Evolutionary conservation across 2,797 vertebrate species (phyloP).

Genomic region (Psittacula derbiana): DNA sequence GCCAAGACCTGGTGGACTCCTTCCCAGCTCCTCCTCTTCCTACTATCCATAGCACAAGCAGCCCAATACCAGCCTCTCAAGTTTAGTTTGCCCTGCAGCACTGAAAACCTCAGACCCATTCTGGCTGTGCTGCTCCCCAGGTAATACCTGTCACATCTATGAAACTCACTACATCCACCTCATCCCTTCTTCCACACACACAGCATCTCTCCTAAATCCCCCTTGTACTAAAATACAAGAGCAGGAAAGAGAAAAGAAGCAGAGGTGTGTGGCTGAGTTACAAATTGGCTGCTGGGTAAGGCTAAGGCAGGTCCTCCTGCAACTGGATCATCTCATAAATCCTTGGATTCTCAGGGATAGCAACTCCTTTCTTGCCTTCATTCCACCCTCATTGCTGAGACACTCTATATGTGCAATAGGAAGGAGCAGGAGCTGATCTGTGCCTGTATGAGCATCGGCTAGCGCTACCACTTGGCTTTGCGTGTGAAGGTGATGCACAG

Average conservation of each 20-base stretch:
- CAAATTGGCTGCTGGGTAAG: not conserved
- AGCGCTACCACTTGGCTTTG: not conserved
- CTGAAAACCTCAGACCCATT: not conserved
- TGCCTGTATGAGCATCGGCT: not conserved
- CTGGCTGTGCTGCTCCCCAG: not conserved
- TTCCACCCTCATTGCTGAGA: not conserved
- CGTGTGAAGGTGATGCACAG: accelerated
- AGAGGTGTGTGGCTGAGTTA: not conserved
- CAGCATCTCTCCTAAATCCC: not conserved
- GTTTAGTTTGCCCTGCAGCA: not conserved
- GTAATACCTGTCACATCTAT: not conserved
- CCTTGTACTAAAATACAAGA: not conserved
- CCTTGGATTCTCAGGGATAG: not conserved
- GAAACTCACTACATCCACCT: not conserved
- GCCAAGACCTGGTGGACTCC: not conserved
- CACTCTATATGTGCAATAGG: not conserved
- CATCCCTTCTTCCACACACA: not conserved
- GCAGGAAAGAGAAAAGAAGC: not conserved
- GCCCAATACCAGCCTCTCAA: not conserved
- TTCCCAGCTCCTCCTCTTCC: not conserved
- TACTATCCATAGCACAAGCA: not conserved
- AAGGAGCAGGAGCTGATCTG: not conserved
- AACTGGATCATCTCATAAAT: not conserved
- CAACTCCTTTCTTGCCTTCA: not conserved
- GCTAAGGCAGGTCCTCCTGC: not conserved